Percentiles rank a stretch among this genome's conserved stretches.
These are phyloP conservation scores for Acanthococcus lagerstroemiae DNA, from an alignment of 2,888 invertebrate species.

Conservation along the genomic window DNA sequence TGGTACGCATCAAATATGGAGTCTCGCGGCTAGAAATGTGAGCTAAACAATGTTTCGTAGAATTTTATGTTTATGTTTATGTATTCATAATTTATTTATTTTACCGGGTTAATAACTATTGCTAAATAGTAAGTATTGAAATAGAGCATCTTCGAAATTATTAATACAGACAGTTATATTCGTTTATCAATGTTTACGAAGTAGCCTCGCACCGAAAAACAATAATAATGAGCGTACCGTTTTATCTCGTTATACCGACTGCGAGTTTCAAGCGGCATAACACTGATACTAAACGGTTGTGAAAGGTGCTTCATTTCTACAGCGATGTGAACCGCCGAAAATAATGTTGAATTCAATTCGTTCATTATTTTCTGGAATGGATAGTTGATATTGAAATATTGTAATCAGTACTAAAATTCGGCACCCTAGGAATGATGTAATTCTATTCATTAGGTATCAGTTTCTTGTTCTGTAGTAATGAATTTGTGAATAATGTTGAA, in stretches of 20 bases:
- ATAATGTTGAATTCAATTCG: not conserved
- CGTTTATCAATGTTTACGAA: conserved; percentile 22
- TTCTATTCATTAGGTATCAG: not conserved
- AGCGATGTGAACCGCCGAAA: too few relatives aligned
- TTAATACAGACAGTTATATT: not conserved
- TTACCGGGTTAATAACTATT: not conserved
- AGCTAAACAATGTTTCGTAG: conserved; percentile 14
- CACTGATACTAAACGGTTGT: too few relatives aligned
- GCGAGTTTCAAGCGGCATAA: too few relatives aligned
- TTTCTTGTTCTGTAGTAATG: not conserved
- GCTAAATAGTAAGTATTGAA: conserved; percentile 12
- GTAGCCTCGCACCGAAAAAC: conserved; percentile 13
- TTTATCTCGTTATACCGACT: conserved; percentile 10
- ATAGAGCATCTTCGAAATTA: not conserved
- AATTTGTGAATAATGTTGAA: not conserved
- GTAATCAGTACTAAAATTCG: not conserved
- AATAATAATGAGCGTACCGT: conserved; percentile 16
- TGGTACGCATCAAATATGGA: conserved; percentile 28
- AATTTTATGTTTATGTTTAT: conserved; percentile 23
- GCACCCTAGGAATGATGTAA: not conserved
- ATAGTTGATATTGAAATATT: not conserved
- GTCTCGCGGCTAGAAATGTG: conserved; percentile 12
- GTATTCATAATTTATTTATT: not conserved
- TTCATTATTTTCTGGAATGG: not conserved
- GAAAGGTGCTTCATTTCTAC: too few relatives aligned